These are phyloP conservation scores for Astreopora myriophthalma DNA, from an alignment of 64 coral and sea anemone species.

Conservation along the genomic window DNA sequence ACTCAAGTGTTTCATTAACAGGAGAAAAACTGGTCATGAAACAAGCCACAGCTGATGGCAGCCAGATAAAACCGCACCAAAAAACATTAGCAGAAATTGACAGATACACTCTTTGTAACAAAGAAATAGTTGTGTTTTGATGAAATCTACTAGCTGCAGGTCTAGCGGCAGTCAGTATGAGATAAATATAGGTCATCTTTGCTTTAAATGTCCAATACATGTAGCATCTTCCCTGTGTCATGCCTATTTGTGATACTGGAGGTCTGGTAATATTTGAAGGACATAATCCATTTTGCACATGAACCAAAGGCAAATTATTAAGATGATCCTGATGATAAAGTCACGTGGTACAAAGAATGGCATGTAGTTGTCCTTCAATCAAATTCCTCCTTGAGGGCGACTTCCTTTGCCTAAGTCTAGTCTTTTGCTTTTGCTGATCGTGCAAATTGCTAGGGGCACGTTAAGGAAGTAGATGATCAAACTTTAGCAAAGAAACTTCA, in stretches of 20 bases:
- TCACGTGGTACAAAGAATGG: too few species aligned
- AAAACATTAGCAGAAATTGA: constrained; percentile 93
- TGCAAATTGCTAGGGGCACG: constrained; percentile 80
- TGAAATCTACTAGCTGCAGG: neutral
- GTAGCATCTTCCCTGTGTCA: too few species aligned
- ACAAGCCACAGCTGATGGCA: neutral
- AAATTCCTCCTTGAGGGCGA: too few species aligned
- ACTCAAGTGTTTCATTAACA: neutral
- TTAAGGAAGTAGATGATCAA: constrained; percentile 52
- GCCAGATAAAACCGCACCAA: constrained; percentile 22
- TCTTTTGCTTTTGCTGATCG: constrained; percentile 89
- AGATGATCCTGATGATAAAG: too few species aligned
- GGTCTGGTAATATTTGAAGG: too few species aligned
- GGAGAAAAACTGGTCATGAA: neutral
- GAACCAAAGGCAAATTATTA: too few species aligned
- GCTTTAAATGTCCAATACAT: neutral
- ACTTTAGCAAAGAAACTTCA: neutral
- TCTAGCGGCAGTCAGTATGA: neutral
- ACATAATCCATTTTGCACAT: too few species aligned
- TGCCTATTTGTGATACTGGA: too few species aligned
- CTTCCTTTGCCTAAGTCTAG: neutral
- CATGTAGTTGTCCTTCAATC: too few species aligned
- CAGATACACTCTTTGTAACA: constrained; percentile 95
- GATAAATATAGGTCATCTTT: neutral
- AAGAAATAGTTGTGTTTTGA: constrained; percentile 88